Percentiles rank a stretch among this genome's conserved stretches.
Evolutionary conservation across 2,113 vertebrate genomes (phyloP).

Genomic region (Tapirus terrestris): DNA sequence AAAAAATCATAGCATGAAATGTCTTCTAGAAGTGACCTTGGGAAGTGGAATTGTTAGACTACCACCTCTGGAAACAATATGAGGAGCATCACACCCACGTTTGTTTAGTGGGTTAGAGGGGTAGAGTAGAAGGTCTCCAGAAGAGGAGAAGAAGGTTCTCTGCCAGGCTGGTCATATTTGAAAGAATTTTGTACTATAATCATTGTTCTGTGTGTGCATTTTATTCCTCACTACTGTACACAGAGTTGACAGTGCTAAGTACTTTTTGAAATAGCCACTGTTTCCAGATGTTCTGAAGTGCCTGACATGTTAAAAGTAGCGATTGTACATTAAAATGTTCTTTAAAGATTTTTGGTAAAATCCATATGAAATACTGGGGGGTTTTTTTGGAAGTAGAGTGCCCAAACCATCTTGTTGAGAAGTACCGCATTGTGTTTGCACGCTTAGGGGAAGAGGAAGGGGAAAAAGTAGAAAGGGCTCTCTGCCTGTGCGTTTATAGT

Average conservation of each 20-base stretch:
- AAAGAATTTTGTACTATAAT: background rate
- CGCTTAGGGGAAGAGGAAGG: too few relatives aligned
- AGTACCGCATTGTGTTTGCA: background rate
- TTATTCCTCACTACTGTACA: background rate
- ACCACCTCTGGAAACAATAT: background rate
- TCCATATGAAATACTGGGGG: too few relatives aligned
- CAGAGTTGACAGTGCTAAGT: background rate
- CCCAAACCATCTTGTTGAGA: background rate
- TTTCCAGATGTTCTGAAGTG: background rate
- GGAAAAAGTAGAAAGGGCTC: background rate
- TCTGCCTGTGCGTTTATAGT: background rate
- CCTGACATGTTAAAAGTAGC: background rate
- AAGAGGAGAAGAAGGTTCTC: background rate
- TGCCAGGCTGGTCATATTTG: background rate
- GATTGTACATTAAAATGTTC: background rate
- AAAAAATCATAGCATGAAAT: background rate
- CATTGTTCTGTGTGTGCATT: too few relatives aligned
- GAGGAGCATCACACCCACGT: background rate
- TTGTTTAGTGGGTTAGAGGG: background rate
- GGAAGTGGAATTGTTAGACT: background rate
- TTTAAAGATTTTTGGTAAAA: background rate
- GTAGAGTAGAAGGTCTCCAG: background rate
- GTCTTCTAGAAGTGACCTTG: background rate
- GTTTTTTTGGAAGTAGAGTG: background rate
- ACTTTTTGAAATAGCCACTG: background rate